Evolutionary conservation across 2,797 vertebrate species (phyloP), one percentile per base, ranked within the genome.

Genomic region (Platyrinchus mystaceus): DNA sequence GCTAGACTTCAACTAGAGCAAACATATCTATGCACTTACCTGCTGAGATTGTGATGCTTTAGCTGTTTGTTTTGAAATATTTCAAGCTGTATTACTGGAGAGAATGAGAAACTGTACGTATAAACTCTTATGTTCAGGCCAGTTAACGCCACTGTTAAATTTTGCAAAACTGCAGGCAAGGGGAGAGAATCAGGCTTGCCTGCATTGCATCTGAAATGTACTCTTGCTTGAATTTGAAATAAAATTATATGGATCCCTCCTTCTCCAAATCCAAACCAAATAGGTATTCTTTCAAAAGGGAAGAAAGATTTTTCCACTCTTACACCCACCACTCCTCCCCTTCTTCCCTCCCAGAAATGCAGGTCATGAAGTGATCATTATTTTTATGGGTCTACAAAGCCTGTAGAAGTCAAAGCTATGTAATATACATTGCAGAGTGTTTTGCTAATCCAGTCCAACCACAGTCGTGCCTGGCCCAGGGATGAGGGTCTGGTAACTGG

Each of bases 351-450:
- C 37, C 46, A 79, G 28, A 95, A 96, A 90, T 14, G 3, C 66
- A 89, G 94, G 81, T 95, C 95, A 64, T 97, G 86, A 97, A 96
- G 94, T 89, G 71, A 96, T 95, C 93, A 67, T 97, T 96, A 84
- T 96, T 94, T 97, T 97, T 97, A 97, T 85, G 87, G 87, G 74
- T 92, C 88, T 95, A 79, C 93, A 97, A 98, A 98, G 91, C 96
- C 91, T 96, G n/a, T 78, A 89, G 89, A 97, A 97, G 96, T 97
- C 95, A 97, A 87, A 97, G 93, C 96, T 95, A 81, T 89, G 90
- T 96, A 95, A 97, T 96, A 94, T 22, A 86, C 92, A 89, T 90
- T 93, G 95, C 93, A 93, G 92, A 97, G 87, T 90, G 89, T 85
- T 97, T 93, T 96, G 85, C 94, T 98, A 97, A 97, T 97, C 97